Conservation (phyloP, 2,888 invertebrate genomes). For the Eupithecia exiguata region DNA sequence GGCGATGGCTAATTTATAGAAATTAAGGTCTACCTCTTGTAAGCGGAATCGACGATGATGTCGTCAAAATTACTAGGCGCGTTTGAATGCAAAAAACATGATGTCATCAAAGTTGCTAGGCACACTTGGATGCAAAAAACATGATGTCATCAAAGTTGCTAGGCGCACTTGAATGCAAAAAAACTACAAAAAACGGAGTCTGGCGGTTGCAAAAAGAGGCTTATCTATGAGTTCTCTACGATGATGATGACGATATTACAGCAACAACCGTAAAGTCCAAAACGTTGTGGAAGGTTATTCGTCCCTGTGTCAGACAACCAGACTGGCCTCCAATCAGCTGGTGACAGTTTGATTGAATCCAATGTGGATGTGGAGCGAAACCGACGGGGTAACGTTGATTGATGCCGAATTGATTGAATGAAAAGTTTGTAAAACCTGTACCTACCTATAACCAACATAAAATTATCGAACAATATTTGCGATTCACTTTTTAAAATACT, state of each 20-base stretch:
- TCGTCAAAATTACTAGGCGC: background rate
- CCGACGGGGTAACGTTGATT: constrained; percentile 60
- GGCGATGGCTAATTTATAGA: background rate
- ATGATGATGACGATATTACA: constrained; percentile 1
- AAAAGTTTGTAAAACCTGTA: constrained; percentile 13
- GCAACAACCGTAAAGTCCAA: background rate
- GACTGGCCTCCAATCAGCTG: constrained; percentile 62
- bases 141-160: background rate
- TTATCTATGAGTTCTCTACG: background rate
- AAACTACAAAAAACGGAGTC: background rate
- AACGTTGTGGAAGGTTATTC: constrained; percentile 6
- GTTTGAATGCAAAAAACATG: background rate
- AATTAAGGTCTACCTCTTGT: background rate
- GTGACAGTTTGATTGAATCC: constrained; percentile 70
- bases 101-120: background rate
- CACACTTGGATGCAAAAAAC: background rate
- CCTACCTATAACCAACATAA: background rate
- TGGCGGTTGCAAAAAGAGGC: background rate
- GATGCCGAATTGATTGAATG: constrained; percentile 49
- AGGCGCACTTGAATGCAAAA: background rate
- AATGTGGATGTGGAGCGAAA: constrained; percentile 57
- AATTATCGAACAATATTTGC: background rate
- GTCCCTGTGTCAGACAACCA: constrained; percentile 37
- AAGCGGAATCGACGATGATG: background rate
- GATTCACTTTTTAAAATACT: background rate